Conservation (phyloP, 2,797 vertebrate species). For the Sebastiscus tertius region DNA sequence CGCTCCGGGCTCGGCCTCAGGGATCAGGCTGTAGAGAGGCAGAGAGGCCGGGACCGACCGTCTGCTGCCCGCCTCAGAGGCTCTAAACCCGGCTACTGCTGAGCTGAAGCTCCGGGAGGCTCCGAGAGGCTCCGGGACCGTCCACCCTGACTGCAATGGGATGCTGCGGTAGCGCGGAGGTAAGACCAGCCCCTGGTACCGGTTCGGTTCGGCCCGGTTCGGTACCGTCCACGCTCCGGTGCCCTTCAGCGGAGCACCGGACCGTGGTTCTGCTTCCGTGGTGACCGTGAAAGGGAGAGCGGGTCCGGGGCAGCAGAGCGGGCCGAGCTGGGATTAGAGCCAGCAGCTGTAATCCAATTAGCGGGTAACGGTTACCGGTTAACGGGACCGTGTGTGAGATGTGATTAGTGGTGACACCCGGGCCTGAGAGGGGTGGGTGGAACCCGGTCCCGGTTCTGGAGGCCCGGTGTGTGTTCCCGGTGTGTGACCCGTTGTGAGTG, state of each 20-base stretch:
- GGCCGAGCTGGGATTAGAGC: conserved; percentile 61
- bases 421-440: not conserved
- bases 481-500: conserved; percentile 17
- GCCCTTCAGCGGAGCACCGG: conserved; percentile 36
- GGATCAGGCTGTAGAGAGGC: conserved; percentile 48
- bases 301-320: conserved; percentile 17
- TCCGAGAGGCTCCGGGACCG: conserved; percentile 66
- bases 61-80: conserved; percentile 56
- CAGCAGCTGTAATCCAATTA: conserved; percentile 66
- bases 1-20: conserved; percentile 42
- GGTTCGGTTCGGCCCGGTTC: not conserved
- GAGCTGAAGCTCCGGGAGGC: conserved; percentile 58
- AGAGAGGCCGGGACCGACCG: conserved; percentile 48
- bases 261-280: not conserved
- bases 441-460: not conserved
- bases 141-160: conserved; percentile 83
- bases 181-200: conserved; percentile 51
- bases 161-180: conserved; percentile 87
- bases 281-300: conserved; percentile 12
- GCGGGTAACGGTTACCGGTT: not conserved
- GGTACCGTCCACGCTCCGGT: not conserved
- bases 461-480: not conserved
- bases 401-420: not conserved
- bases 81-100: conserved; percentile 70
- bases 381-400: not conserved